These are phyloP conservation scores for Sarcophaga peregrina DNA, from an alignment of 1,140 invertebrate genomes.

Conservation along the genomic window DNA sequence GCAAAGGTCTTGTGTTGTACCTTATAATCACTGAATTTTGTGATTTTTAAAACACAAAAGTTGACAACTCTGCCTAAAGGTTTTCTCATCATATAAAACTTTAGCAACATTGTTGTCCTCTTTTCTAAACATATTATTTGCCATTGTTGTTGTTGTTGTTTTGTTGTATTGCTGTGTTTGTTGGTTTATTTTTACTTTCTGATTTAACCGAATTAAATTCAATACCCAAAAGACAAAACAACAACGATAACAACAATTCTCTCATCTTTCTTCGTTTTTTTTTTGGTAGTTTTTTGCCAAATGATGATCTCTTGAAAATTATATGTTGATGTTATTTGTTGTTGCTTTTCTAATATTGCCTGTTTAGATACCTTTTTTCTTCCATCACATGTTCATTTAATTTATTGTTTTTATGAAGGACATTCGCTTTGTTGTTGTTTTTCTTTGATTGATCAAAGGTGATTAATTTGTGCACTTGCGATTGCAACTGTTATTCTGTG, in stretches of 20 bases:
- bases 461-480: conserved; percentile 34
- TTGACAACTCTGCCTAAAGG: too few species aligned
- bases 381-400: not conserved
- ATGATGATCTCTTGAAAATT: conserved; percentile 1
- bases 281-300: not conserved
- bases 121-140: too few species aligned
- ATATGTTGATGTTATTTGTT: not conserved
- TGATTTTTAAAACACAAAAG: too few species aligned
- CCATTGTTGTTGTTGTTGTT: not conserved
- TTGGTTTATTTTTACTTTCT: not conserved
- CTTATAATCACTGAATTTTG: too few species aligned
- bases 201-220: not conserved
- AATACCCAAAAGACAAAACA: not conserved
- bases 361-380: not conserved
- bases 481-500: conserved; percentile 13
- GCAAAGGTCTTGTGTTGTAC: too few species aligned
- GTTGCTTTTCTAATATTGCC: not conserved
- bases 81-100: too few species aligned
- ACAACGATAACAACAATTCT: not conserved
- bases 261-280: not conserved
- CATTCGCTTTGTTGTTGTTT: not conserved
- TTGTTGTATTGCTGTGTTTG: not conserved
- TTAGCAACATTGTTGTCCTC: too few species aligned
- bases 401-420: conserved; percentile 6
- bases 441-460: conserved; percentile 1